Base-by-base conservation (phyloP, 37 sponge, comb jelly and placozoan genomes). In the Spongilla lacustris region DNA sequence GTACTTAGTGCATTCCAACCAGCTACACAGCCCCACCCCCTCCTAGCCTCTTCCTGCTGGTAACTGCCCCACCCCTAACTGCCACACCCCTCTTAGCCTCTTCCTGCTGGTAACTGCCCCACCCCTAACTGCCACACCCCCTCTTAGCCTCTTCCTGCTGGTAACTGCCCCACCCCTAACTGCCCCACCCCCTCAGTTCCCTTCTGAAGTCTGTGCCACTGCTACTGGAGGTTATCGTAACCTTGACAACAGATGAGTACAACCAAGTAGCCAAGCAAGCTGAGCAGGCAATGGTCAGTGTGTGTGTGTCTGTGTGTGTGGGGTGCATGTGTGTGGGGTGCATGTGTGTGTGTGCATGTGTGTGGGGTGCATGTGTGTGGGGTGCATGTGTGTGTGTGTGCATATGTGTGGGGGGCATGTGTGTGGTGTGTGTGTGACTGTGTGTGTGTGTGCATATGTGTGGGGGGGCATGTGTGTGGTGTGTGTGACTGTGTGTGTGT, bases 211-310 rank as follows among this genome's bases (percentile, higher is more conserved):
- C 68, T 36, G 35, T 68, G 5, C 83, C 92, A 17, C n/a, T 66
- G 29, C 10, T 87, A 30, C 69, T 91, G 69, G 88, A 91, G 75
- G 50, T 74, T 4, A 74, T 91, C 19, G 79, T 91, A 19, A 80
- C 84, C 4, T 81, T 91, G 25, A 74, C 69, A 19, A 80, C 84
- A 30, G 88, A 91, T 36, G 68, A 41, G 17, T 82, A 76, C 71
- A 48, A 72, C 2, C 83, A 49, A 19, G 71, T 88, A 26, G 75
- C 88, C 4, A 0, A 24, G 31, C 21, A 50, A 4, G 88, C 83
- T 35, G 77, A 77, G 35, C 68, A 66, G 11, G 50, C 83, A 46
- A 49, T 88, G 41, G 77, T 37, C 35, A 5, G 78, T 77, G 27
- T 27, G 31, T 33, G 73, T 72, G 31, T 32, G 31, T 32, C 12